Evolutionary conservation across 1,140 invertebrate species (phyloP).

Genomic region (Halyomorpha halys): DNA sequence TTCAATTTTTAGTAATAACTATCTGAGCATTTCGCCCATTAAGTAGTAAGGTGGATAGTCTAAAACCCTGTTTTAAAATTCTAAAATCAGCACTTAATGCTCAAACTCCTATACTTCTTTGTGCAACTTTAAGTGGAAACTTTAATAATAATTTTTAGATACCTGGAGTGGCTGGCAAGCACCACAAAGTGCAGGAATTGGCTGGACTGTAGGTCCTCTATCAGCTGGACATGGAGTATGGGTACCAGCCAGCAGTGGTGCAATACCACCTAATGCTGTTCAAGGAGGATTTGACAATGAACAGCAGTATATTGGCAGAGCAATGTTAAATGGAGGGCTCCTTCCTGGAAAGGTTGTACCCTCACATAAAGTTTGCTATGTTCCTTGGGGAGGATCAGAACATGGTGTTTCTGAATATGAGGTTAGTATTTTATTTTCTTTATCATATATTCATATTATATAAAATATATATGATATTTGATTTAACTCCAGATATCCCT

Average conservation of each 20-base stretch:
- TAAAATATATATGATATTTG: no score
- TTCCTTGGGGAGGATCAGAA: slow-evolving; percentile 68
- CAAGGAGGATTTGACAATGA: slow-evolving; percentile 64
- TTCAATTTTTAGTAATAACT: no score
- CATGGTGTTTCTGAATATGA: slow-evolving; percentile 63
- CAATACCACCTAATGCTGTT: slow-evolving; percentile 58
- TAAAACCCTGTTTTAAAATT: no score
- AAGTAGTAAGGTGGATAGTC: no score
- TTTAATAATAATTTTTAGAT: slow-evolving; percentile 12
- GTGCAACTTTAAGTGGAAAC: no score
- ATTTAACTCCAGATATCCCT: no score
- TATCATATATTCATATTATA: neutral
- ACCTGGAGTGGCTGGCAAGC: slow-evolving; percentile 19
- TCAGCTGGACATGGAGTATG: slow-evolving; percentile 38
- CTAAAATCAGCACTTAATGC: no score
- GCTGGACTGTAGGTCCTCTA: neutral
- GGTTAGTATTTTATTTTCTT: slow-evolving; percentile 37
- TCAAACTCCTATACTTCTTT: no score
- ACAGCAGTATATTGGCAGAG: slow-evolving; percentile 59
- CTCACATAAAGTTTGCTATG: slow-evolving; percentile 59
- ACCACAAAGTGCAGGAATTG: neutral
- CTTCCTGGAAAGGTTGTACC: slow-evolving; percentile 67
- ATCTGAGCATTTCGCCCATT: no score
- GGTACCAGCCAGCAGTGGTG: slow-evolving; percentile 51
- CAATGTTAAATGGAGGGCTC: slow-evolving; percentile 58